Evolutionary conservation across 2,113 vertebrate genomes (phyloP).

Genomic region (Tychaedon coryphoeus): DNA sequence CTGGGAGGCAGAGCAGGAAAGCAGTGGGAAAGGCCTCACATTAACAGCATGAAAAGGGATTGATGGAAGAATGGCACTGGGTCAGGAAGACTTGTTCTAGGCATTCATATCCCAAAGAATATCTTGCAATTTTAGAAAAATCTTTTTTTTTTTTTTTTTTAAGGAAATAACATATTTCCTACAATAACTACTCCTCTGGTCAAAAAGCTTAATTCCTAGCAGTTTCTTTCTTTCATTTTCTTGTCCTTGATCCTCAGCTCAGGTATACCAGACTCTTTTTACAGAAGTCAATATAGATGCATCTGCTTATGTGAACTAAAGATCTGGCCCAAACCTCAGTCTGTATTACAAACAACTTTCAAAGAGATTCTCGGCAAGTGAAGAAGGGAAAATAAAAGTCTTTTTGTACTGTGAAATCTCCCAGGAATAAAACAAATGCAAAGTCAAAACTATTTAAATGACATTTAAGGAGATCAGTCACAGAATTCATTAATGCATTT

Average conservation of each 20-base stretch:
- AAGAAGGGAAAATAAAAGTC: conserved; percentile 34
- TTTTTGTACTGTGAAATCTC: conserved; percentile 29
- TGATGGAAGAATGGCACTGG: background rate
- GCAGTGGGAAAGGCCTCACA: background rate
- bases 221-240: background rate
- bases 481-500: background rate
- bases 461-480: conserved; percentile 4
- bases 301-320: background rate
- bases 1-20: background rate
- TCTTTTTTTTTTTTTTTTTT: background rate
- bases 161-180: background rate
- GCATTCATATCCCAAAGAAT: background rate
- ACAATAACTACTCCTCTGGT: background rate
- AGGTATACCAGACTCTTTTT: background rate
- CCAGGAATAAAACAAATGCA: conserved; percentile 9
- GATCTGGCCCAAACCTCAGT: background rate
- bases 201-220: background rate
- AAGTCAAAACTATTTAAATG: conserved; percentile 51
- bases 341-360: background rate
- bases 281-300: background rate
- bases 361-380: conserved; percentile 22
- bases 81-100: background rate
- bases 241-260: background rate
- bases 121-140: background rate
- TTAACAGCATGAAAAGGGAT: background rate